Percentiles rank a stretch among this genome's conserved stretches.
Evolutionary conservation across 2,113 vertebrate genomes (phyloP).

Genomic region (Entelurus aequoreus): DNA sequence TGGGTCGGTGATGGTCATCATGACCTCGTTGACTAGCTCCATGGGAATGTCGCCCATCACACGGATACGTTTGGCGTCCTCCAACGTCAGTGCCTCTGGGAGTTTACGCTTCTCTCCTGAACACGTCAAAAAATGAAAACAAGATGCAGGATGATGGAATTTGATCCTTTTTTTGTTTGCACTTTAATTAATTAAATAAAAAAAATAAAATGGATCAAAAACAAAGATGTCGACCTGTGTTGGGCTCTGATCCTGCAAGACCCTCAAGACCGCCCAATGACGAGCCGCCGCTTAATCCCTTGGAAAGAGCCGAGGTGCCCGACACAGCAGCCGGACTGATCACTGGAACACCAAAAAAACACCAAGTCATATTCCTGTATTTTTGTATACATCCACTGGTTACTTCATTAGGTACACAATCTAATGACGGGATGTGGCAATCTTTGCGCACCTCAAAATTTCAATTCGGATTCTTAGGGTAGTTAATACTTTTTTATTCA

Average conservation of each 20-base stretch:
- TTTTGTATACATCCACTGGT: neutral
- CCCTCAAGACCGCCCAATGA: conserved; percentile 77
- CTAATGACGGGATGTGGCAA: no score
- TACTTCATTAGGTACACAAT: neutral
- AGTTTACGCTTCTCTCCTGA: conserved; percentile 95
- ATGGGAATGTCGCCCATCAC: conserved; percentile 99
- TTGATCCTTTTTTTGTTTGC: no score
- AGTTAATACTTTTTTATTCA: no score
- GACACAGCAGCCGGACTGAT: conserved; percentile 81
- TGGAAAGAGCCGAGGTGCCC: conserved; percentile 79
- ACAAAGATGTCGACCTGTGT: conserved; percentile 72
- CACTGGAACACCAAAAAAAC: conserved; percentile 33
- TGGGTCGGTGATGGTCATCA: conserved; percentile 97
- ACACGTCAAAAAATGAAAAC: neutral
- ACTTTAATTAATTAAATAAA: no score
- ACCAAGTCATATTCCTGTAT: neutral
- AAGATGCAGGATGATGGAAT: no score
- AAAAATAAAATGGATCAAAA: neutral
- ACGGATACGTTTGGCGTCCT: conserved; percentile 93
- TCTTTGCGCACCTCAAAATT: no score
- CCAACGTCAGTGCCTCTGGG: conserved; percentile 87
- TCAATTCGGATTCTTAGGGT: no score
- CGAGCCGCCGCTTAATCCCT: conserved; percentile 78
- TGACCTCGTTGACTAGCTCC: conserved; percentile 98
- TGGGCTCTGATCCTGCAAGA: conserved; percentile 73